Conservation (phyloP, 2,113 vertebrate species). For the Potamarius usumacintae region DNA sequence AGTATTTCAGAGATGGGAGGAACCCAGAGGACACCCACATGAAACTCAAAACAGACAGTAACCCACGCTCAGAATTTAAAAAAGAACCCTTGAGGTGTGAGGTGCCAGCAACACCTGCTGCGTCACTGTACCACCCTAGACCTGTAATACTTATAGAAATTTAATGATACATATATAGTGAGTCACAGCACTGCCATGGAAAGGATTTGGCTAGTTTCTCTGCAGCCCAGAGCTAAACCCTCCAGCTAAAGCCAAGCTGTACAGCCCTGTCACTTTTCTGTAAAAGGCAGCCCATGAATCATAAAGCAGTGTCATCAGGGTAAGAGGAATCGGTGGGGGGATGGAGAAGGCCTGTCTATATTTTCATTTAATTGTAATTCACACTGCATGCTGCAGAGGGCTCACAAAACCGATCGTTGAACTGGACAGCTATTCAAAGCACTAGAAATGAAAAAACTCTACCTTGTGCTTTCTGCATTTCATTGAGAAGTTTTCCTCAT, state of each 20-base stretch:
- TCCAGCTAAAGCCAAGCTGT: not conserved
- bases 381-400: not conserved
- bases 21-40: not conserved
- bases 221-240: not conserved
- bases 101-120: not conserved
- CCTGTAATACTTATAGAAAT: not conserved
- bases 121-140: not conserved
- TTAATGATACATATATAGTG: not conserved
- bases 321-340: not conserved
- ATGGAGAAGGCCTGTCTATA: not conserved
- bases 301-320: not conserved
- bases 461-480: constrained; percentile 81
- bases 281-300: not conserved
- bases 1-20: not conserved
- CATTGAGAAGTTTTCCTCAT: constrained; percentile 79
- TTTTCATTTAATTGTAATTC: not conserved
- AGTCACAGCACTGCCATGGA: not conserved
- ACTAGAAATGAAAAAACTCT: not conserved
- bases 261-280: not conserved
- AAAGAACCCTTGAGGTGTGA: not conserved
- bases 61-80: not conserved
- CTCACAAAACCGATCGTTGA: not conserved
- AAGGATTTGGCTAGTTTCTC: not conserved
- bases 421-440: not conserved
- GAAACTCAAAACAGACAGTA: not conserved